Percentiles rank a stretch among this genome's conserved stretches.
Conservation (phyloP, 92 coral and sea anemone species). For the Heliopora coerulea region DNA sequence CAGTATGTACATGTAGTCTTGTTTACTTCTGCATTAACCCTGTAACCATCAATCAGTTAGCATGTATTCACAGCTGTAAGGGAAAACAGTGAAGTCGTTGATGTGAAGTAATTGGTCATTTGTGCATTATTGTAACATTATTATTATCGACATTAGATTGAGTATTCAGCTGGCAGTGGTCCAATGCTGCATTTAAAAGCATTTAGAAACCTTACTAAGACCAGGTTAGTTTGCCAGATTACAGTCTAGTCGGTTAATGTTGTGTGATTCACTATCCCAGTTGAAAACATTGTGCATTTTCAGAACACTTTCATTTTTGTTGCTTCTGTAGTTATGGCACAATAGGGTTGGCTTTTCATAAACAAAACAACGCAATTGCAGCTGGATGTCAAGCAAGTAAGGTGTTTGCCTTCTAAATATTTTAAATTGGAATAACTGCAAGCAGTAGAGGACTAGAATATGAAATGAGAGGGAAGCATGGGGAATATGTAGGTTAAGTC, state of each 20-base stretch:
- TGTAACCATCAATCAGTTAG: no score
- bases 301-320: neutral
- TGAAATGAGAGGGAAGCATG: neutral
- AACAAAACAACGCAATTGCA: conserved; percentile 53
- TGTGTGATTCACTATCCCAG: no score
- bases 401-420: conserved; percentile 12
- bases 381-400: conserved; percentile 79
- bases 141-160: conserved; percentile 56
- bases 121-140: no score
- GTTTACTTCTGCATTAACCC: no score
- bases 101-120: no score
- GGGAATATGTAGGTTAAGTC: neutral
- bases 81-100: no score
- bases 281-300: no score
- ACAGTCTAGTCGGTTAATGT: no score
- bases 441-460: no score
- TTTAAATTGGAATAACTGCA: neutral
- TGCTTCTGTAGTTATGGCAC: conserved; percentile 61
- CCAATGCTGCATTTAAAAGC: conserved; percentile 76
- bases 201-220: conserved; percentile 76
- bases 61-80: no score
- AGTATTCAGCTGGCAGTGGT: conserved; percentile 85
- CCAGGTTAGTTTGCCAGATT: conserved; percentile 60
- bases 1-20: no score
- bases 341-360: conserved; percentile 57